These are phyloP conservation scores for Cervus canadensis DNA, from an alignment of 2,113 vertebrate genomes.

Conservation along the genomic window DNA sequence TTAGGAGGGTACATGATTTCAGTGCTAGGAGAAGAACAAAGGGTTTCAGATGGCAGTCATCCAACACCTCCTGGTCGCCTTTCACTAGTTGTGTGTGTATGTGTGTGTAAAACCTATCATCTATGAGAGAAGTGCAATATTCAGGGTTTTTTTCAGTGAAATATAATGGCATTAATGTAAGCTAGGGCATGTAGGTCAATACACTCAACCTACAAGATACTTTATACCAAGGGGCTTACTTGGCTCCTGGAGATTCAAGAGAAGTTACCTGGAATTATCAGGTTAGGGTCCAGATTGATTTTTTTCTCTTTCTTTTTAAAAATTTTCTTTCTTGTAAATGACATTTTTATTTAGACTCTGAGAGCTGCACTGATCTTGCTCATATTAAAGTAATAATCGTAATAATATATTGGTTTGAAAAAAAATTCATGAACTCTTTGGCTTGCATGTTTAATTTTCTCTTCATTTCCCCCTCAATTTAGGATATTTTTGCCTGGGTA, in stretches of 20 bases:
- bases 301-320: background rate
- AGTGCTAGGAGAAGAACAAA: background rate
- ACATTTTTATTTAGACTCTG: background rate
- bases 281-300: background rate
- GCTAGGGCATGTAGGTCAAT: background rate
- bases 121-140: background rate
- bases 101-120: background rate
- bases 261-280: background rate
- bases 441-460: background rate
- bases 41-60: background rate
- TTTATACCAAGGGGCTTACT: background rate
- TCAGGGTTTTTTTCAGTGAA: background rate
- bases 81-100: background rate
- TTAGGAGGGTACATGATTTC: background rate
- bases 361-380: background rate
- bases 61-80: background rate
- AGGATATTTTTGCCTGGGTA: conserved; percentile 34
- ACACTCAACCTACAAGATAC: background rate
- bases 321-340: background rate
- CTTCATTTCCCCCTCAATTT: background rate
- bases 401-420: background rate
- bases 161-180: background rate
- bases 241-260: background rate
- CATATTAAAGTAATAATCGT: background rate
- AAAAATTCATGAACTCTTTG: background rate